Conservation (phyloP, 2,797 vertebrate species). For the Brachyrhaphis roseni region DNA sequence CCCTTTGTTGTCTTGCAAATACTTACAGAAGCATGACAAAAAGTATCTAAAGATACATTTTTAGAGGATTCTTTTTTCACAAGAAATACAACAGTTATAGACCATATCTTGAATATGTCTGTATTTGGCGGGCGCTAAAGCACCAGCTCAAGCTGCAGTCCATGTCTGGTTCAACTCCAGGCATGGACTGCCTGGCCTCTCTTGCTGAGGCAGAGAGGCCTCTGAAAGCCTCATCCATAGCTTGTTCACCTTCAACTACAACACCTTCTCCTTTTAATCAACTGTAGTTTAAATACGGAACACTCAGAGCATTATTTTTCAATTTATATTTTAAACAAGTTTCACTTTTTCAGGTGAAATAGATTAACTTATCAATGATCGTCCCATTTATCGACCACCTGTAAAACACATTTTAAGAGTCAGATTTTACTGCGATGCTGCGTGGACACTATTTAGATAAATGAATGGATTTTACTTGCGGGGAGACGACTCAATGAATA, state of each 20-base stretch:
- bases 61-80: not conserved
- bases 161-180: not conserved
- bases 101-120: not conserved
- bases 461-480: not conserved
- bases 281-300: not conserved
- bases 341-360: not conserved
- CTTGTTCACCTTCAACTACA: not conserved
- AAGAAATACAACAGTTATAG: not conserved
- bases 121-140: not conserved
- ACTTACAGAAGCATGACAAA: not conserved
- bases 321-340: not conserved
- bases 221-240: not conserved
- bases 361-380: not conserved
- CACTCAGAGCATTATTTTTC: not conserved
- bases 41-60: not conserved
- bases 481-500: not conserved
- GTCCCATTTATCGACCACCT: not conserved
- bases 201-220: too few relatives aligned
- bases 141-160: not conserved
- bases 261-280: not conserved
- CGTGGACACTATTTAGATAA: not conserved
- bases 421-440: not conserved
- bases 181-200: too few relatives aligned
- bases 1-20: not conserved
- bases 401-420: not conserved